These are phyloP conservation scores for Omphaloscelis lunosa DNA, from an alignment of 2,888 invertebrate genomes.

Conservation along the genomic window DNA sequence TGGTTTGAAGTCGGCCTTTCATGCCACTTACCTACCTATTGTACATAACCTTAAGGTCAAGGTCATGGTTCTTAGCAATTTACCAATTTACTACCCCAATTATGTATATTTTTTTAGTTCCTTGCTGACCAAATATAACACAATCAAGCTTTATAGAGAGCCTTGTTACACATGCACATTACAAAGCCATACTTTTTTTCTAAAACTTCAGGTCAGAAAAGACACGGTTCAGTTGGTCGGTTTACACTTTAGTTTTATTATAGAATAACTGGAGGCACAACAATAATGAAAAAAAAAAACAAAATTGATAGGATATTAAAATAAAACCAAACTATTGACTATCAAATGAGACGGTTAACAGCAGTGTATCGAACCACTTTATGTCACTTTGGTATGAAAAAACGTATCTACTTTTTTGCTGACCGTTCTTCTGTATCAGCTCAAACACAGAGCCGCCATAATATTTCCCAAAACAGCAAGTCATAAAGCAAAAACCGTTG, in stretches of 20 bases:
- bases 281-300: not conserved
- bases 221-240: too few relatives aligned
- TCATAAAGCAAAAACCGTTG: constrained; percentile 72
- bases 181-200: not conserved
- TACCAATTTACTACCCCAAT: not conserved
- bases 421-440: not conserved
- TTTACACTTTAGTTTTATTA: not conserved
- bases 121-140: constrained; percentile 6
- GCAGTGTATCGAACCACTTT: not conserved
- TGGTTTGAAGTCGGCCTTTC: not conserved
- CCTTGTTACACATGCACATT: not conserved
- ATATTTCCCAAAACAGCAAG: constrained; percentile 67
- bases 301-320: not conserved
- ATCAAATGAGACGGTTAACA: not conserved
- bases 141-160: not conserved
- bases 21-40: not conserved
- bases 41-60: not conserved
- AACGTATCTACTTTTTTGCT: not conserved
- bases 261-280: not conserved
- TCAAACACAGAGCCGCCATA: constrained; percentile 46
- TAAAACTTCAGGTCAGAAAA: not conserved
- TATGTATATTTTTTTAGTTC: constrained; percentile 12
- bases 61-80: not conserved
- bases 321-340: not conserved
- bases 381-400: not conserved